Evolutionary conservation across 2,888 invertebrate genomes (phyloP), one percentile per base, ranked within the genome.

Genomic region (Labia minor): DNA sequence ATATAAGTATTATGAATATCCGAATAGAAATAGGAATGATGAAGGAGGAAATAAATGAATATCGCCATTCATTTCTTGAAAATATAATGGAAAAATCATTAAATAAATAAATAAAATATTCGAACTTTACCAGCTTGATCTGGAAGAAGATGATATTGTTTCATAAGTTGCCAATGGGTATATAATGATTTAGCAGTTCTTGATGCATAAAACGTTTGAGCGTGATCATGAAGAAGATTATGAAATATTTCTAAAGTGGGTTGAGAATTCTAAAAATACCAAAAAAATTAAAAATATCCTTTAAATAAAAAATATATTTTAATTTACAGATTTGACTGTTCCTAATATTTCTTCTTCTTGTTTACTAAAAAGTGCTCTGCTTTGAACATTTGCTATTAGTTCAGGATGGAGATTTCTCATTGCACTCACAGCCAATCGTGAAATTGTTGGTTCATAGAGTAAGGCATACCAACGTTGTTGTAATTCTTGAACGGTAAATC

Each of bases 401-500:
- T 96, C 95, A 0, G 95, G 94, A 78, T 95, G 95, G 65, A 97
- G 81, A 79, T 95, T 95, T 49, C 92, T 84, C 89, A 97, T 95
- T 0, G 95, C 95, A 63, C 91, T 88, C 1, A 95, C 87, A 1
- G 95, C 94, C 49, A 95, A 87, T 70, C 95, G 83, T 1, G 95
- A 95, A 64, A 98, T 88, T 63, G 92, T 86, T n/a, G 92, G 90
- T 78, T 98, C 95, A 77, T 97, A 98, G 19, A 99, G 81, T 67
- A 99, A 78, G 0, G 95, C 91, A 77, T 94, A 95, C 98, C 98
- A 99, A 65, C 98, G 85, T 67, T 95, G 92, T 75, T 96, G 94
- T 66, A 99, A 84, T 76, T 99, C 97, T 74, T 90, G 89, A 20
- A 95, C 80, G 0, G 95, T 93, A 77, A 96, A 98, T 68, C 92